phyloP scores from a whole-genome alignment of 2,113 vertebrate genomes.

The Tragelaphus strepsiceros region DNA sequence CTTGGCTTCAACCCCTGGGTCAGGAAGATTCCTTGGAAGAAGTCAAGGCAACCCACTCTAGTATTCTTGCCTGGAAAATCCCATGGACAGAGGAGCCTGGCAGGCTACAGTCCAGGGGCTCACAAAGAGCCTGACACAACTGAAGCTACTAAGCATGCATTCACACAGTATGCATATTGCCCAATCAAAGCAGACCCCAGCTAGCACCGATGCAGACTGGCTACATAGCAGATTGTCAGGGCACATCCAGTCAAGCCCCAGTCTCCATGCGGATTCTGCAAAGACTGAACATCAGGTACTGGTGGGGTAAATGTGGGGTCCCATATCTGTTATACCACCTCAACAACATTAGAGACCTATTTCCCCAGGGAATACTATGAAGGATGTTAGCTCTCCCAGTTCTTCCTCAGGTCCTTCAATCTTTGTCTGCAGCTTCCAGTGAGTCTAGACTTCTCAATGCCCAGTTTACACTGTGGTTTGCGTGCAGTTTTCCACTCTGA shows the following conservation, averaged over 20 bases:
- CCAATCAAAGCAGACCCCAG: background rate
- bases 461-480: background rate
- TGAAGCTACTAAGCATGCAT: background rate
- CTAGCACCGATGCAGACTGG: fast-evolving
- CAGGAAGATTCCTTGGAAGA: background rate
- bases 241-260: background rate
- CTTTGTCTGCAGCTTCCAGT: background rate
- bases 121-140: background rate
- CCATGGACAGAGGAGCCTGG: background rate
- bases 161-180: fast-evolving
- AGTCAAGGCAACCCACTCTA: background rate
- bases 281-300: background rate
- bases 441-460: background rate
- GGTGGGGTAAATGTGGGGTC: background rate
- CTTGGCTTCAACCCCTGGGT: background rate
- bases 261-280: background rate
- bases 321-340: background rate
- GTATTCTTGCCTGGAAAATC: background rate
- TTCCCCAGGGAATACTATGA: background rate
- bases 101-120: background rate
- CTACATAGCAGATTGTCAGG: fast-evolving
- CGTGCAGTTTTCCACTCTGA: background rate
- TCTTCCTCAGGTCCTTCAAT: background rate
- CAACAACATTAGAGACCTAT: background rate
- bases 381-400: background rate